These are phyloP conservation scores for Erannis defoliaria DNA, from an alignment of 2,888 invertebrate species.

Conservation along the genomic window DNA sequence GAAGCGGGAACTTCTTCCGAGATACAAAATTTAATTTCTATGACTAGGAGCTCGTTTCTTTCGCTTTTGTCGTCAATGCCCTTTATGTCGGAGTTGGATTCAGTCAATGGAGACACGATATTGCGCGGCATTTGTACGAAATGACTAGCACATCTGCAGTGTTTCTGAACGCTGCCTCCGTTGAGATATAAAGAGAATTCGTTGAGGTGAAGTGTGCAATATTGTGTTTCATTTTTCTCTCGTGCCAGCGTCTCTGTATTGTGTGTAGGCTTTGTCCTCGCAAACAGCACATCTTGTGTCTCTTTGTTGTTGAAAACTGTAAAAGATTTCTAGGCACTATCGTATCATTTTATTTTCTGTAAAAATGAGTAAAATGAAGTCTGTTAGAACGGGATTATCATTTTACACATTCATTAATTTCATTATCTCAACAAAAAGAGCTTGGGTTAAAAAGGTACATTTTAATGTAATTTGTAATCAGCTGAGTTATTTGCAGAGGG, in stretches of 20 bases:
- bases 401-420: slow-evolving; percentile 47
- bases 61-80: slow-evolving; percentile 70
- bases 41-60: slow-evolving; percentile 71
- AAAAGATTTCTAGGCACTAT: slow-evolving; percentile 26
- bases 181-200: slow-evolving; percentile 67
- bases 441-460: slow-evolving; percentile 52
- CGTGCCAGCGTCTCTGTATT: slow-evolving; percentile 41
- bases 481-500: slow-evolving; percentile 52
- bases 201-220: slow-evolving; percentile 66
- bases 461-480: slow-evolving; percentile 65
- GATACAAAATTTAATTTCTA: slow-evolving; percentile 79
- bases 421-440: slow-evolving; percentile 46
- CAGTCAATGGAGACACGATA: slow-evolving; percentile 71
- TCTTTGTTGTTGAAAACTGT: slow-evolving; percentile 35
- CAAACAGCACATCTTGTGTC: slow-evolving; percentile 39
- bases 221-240: slow-evolving; percentile 58
- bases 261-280: slow-evolving; percentile 49
- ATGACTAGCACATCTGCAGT: slow-evolving; percentile 73
- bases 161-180: slow-evolving; percentile 51
- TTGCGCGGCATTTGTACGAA: slow-evolving; percentile 73
- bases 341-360: slow-evolving; percentile 20
- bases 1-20: slow-evolving; percentile 64
- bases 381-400: slow-evolving; percentile 22
- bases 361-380: slow-evolving; percentile 10
- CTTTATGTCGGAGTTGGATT: slow-evolving; percentile 73